A percentile compares a stretch with the other conserved stretches of the same genome.
Evolutionary conservation across 92 coral and sea anemone species (phyloP).

Genomic region (Palythoa grandis): DNA sequence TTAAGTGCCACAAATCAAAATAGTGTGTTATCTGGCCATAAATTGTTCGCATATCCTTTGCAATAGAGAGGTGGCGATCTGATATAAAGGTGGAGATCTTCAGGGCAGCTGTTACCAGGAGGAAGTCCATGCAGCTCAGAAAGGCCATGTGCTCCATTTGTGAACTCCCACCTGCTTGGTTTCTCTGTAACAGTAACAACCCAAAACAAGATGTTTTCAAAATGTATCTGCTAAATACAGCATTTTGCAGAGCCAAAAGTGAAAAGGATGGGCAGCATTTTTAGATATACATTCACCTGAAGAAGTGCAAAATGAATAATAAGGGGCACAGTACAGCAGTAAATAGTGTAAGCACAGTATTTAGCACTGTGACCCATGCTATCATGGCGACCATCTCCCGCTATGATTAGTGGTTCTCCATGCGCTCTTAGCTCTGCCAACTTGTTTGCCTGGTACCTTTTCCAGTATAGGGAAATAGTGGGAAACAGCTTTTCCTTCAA

Average conservation of each 20-base stretch:
- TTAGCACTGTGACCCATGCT: constrained; percentile 25
- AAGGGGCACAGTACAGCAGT: constrained; percentile 14
- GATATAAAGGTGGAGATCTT: constrained; percentile 8
- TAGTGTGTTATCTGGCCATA: constrained; percentile 12
- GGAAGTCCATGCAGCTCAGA: constrained; percentile 7
- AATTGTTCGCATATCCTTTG: constrained; percentile 2
- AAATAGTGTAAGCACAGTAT: constrained; percentile 24
- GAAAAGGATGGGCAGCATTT: not conserved
- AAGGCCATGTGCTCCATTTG: constrained; percentile 28
- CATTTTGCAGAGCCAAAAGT: not conserved
- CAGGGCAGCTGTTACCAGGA: constrained; percentile 14
- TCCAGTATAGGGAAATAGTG: constrained; percentile 41
- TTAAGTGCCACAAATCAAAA: constrained; percentile 19
- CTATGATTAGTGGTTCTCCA: constrained; percentile 20
- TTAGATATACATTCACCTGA: not conserved
- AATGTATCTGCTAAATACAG: not conserved
- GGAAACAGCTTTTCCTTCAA: constrained; percentile 51
- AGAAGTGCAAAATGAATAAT: constrained; percentile 15
- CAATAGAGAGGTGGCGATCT: constrained; percentile 10
- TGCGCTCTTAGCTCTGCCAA: constrained; percentile 8
- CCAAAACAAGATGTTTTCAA: not conserved
- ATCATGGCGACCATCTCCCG: constrained; percentile 14
- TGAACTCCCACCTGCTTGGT: constrained; percentile 7
- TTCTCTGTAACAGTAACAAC: constrained; percentile 16
- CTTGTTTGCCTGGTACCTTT: constrained; percentile 36